These are phyloP conservation scores for Acanthurus lineatus DNA, from an alignment of 2,797 vertebrate genomes.

Conservation along the genomic window DNA sequence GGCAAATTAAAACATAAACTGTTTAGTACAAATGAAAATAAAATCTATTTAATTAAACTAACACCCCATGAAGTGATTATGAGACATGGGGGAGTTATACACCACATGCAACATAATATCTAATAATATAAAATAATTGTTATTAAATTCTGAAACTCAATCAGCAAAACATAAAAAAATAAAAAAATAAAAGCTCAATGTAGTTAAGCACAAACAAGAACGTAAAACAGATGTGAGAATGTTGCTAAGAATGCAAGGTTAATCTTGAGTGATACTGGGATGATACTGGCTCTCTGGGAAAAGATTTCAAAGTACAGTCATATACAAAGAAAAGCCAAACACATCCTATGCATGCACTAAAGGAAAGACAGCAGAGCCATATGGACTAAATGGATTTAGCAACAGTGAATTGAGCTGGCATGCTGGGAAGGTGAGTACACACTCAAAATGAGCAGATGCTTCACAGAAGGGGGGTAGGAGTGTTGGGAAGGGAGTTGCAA, in stretches of 20 bases:
- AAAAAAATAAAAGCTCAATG: too few relatives aligned
- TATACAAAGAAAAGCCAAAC: constrained; percentile 5
- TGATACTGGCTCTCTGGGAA: constrained; percentile 27
- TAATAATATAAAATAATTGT: neutral
- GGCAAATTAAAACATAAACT: neutral
- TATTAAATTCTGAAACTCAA: neutral
- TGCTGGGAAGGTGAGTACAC: constrained; percentile 68
- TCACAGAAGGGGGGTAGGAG: constrained; percentile 19
- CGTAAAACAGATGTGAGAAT: constrained; percentile 35
- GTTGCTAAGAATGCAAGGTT: neutral
- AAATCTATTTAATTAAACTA: too few relatives aligned
- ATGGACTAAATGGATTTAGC: constrained; percentile 70
- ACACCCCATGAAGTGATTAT: neutral
- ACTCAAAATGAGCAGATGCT: constrained; percentile 64
- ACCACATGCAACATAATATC: neutral
- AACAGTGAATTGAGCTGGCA: constrained; percentile 42
- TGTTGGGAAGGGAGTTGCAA: neutral
- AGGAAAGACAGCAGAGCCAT: constrained; percentile 49
- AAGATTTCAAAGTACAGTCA: constrained; percentile 45
- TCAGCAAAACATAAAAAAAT: neutral
- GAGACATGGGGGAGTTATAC: neutral
- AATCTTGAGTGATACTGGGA: constrained; percentile 35
- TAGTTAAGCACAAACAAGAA: neutral
- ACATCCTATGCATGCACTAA: neutral
- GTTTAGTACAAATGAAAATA: neutral